Base-by-base conservation (phyloP, 2,113 vertebrate genomes). In the Patagioenas fasciata region DNA sequence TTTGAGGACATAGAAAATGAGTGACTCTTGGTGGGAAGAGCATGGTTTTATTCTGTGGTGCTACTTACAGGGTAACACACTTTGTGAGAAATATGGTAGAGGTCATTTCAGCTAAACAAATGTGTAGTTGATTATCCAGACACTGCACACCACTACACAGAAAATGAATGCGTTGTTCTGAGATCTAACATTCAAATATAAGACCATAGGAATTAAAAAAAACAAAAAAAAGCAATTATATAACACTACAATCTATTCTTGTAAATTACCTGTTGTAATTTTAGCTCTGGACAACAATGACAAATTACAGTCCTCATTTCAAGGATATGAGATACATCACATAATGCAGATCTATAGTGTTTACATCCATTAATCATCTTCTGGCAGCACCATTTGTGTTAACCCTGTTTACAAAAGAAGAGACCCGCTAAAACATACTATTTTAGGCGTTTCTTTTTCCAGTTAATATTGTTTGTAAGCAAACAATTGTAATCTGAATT, bases 291-390 rank as follows among this genome's bases (percentile, higher is more conserved):
- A 92, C 54, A 96, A 94, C 88, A 96, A 47, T 95, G 92, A 97
- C 89, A 95, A 97, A 97, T 96, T 93, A 78, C 88, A 95, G 78
- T 88, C 57, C 74, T 95, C 85, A 86, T 89, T 94, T 94, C 81
- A 91, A 79, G 83, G 80, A 87, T 85, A 96, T 61, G 66, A 95
- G 88, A 80, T 79, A 44, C 91, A 95, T 96, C 95, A 91, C 85
- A 95, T 95, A 96, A 88, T 88, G 85, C 90, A 97, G 88, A 95
- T 87, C 96, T 72, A 67, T 87, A 95, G 67, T 64, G 60, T 96
- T 96, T 64, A 79, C 65, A 92, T 75, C 67, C 58, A 96, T 97
- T 96, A 88, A 96, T 97, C 96, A 96, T 80, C 64, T 36, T 93
- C 7, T 80, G 69, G 91, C 47, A 92, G 78, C 56, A 82, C 32